These are phyloP conservation scores for Noctua janthina DNA, from an alignment of 2,888 invertebrate genomes.

Conservation along the genomic window DNA sequence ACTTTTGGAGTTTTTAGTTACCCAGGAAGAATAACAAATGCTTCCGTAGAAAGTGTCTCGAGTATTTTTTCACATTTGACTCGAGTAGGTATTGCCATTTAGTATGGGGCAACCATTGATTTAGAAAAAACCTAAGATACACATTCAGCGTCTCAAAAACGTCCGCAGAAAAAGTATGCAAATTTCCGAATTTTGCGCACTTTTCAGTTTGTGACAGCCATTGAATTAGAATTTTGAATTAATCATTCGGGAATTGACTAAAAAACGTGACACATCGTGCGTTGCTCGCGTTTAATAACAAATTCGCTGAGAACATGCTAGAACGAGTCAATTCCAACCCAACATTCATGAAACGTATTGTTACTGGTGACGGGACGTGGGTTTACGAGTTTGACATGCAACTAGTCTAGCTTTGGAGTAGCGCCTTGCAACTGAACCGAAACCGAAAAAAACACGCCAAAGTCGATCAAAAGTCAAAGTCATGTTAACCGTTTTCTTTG, in stretches of 20 bases:
- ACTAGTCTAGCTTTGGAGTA: no score
- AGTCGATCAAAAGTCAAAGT: no score
- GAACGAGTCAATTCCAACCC: no score
- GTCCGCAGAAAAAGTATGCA: neutral
- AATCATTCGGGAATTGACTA: neutral
- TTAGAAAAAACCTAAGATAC: neutral
- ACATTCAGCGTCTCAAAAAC: no score
- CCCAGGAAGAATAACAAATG: neutral
- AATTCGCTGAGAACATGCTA: neutral
- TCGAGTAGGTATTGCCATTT: neutral
- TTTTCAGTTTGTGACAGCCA: no score
- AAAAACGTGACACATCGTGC: neutral
- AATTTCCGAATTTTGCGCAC: neutral
- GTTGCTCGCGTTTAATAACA: neutral
- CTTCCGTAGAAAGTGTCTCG: neutral
- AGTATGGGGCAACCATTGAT: neutral
- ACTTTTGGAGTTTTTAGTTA: neutral
- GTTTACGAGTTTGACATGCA: no score
- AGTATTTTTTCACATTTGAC: neutral
- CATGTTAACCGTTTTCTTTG: no score
- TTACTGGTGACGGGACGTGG: no score
- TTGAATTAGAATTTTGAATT: no score
- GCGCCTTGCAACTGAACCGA: no score
- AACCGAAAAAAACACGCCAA: no score
- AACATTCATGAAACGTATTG: no score